Conservation (phyloP, 1,140 invertebrate genomes). For the Archivesica marissinica region DNA sequence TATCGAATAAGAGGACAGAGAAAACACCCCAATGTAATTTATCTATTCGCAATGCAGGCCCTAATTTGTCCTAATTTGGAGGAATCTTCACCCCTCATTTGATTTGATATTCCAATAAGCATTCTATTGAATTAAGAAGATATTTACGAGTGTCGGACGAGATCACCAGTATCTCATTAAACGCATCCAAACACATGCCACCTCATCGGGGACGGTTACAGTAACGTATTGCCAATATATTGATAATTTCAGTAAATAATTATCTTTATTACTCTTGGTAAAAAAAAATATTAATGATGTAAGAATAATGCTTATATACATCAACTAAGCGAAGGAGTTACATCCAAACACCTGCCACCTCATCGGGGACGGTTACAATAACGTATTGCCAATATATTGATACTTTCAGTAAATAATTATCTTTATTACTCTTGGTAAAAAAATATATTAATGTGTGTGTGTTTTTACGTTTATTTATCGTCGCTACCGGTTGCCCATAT, state of each 20-base stretch:
- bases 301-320: too few species aligned
- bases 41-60: constrained; percentile 22
- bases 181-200: constrained; percentile 32
- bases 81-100: constrained; percentile 28
- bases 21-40: constrained; percentile 48
- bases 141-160: background rate
- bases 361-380: background rate
- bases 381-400: background rate
- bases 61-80: constrained; percentile 61
- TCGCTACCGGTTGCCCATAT: too few species aligned
- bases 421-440: background rate
- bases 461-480: too few species aligned
- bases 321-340: too few species aligned
- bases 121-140: constrained; percentile 51
- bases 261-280: background rate
- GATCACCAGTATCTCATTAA: constrained; percentile 42
- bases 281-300: background rate
- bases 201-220: constrained; percentile 3
- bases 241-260: background rate
- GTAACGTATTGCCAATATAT: background rate
- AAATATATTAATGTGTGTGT: too few species aligned
- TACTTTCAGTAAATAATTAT: constrained; percentile 8
- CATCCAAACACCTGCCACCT: constrained; percentile 28
- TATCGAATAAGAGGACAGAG: constrained; percentile 21
- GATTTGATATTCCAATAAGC: constrained; percentile 53